Evolutionary conservation across 2,113 vertebrate genomes (phyloP), one percentile per base, ranked within the genome.

Genomic region (Sprattus sprattus): DNA sequence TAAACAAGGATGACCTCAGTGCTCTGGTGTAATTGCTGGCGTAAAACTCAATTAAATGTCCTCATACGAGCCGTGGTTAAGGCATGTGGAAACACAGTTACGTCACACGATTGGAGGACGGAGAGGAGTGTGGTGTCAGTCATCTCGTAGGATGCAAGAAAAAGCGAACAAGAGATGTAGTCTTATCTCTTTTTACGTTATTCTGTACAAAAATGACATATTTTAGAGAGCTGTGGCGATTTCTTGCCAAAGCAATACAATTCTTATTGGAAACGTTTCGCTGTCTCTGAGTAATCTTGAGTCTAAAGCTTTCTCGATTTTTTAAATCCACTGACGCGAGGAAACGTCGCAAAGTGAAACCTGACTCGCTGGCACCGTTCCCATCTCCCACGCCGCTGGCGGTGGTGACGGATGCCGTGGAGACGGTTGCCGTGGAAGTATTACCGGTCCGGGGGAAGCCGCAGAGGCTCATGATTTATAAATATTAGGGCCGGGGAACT

Each of bases 401-500:
- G 32, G n/a, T 49, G 81, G 47, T 18, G 39, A 39, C 39, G 39
- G 39, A 39, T 39, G 39, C 39, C 39, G 39, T 39, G 39, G 86
- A 84, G 87, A 81, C 82, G 81, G 83, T 16, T 81, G 81, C 64
- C 32, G n/a, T 49, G 84, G 71, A 88, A 85, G 89, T 88, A 85
- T 83, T 45, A 85, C 52, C 81, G 88, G 83, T 32, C 20, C 75
- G 82, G 83, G 45, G 84, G 18, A 60, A 60, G 54, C 88, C 71
- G 50, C 47, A 18, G 85, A 88, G 89, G 85, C 88, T 88, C 85
- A 84, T 86, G 87, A 88, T 92, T 93, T 88, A 90, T 85, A 90
- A 89, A 92, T 85, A 88, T 88, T 83, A 85, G 85, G 88, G 85
- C 87, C 83, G 84, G 45, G 89, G 85, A 87, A 82, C 71, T 84